A percentile compares a stretch with the other conserved stretches of the same genome.
phyloP scores from a whole-genome alignment of 2,888 invertebrate genomes.

The Heterodera filipjevi region DNA sequence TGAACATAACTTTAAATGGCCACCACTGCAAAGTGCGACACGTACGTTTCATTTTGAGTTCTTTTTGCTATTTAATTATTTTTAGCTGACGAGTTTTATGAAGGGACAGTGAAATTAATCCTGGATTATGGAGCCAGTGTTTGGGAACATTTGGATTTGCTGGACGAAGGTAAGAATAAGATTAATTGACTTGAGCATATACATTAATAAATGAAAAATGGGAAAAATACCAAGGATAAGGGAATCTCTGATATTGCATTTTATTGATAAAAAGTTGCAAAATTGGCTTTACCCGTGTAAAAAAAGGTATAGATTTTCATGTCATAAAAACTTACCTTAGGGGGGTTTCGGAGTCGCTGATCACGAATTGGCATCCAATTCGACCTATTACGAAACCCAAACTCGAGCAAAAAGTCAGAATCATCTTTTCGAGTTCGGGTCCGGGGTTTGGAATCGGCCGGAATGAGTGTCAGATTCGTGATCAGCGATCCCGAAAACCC shows the following conservation, averaged over 20 bases:
- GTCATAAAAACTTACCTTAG: too few species aligned
- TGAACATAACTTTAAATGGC: slow-evolving; percentile 62
- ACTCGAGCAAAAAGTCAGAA: neutral
- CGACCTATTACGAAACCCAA: neutral
- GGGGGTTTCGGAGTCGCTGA: neutral
- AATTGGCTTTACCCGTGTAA: too few species aligned
- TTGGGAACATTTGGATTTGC: slow-evolving; percentile 57
- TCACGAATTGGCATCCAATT: neutral
- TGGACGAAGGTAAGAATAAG: slow-evolving; percentile 46
- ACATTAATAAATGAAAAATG: too few species aligned
- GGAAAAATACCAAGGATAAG: too few species aligned
- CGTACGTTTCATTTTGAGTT: slow-evolving; percentile 41
- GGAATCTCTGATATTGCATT: too few species aligned
- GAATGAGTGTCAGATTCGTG: too few species aligned
- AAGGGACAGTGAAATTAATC: slow-evolving; percentile 60
- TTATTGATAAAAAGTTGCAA: too few species aligned
- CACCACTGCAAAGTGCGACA: slow-evolving; percentile 53
- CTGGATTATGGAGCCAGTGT: slow-evolving; percentile 64
- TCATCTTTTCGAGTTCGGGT: too few species aligned
- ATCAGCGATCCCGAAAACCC: too few species aligned
- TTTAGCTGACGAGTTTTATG: slow-evolving; percentile 60
- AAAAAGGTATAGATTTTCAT: too few species aligned
- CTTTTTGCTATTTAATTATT: slow-evolving; percentile 17
- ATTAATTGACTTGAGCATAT: too few species aligned
- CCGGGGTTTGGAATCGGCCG: too few species aligned